Percentiles rank a stretch among this genome's conserved stretches.
Conservation (phyloP, 2,113 vertebrate species). For the Cyprinus carpio region DNA sequence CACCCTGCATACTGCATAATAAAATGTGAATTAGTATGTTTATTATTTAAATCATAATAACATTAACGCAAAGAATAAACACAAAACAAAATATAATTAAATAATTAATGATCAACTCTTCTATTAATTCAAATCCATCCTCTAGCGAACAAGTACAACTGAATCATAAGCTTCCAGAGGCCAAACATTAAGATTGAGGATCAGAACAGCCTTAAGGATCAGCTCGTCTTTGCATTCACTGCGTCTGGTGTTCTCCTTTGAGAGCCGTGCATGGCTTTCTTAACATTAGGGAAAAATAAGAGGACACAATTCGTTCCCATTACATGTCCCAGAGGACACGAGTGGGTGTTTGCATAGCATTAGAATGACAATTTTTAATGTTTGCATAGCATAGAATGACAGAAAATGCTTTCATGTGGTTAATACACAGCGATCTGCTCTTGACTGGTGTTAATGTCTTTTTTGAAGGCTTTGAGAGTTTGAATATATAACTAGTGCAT, state of each 20-base stretch:
- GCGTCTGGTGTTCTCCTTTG: background rate
- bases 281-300: slow-evolving; percentile 38
- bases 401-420: slow-evolving; percentile 47
- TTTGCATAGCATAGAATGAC: slow-evolving; percentile 49
- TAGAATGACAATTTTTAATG: slow-evolving; percentile 51
- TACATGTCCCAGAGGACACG: slow-evolving; percentile 44
- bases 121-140: background rate
- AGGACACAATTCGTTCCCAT: slow-evolving; percentile 50
- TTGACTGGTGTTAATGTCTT: slow-evolving; percentile 52
- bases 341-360: too few species aligned
- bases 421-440: slow-evolving; percentile 49
- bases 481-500: slow-evolving; percentile 29
- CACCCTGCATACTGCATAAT: background rate
- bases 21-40: background rate
- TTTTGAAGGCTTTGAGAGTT: slow-evolving; percentile 43
- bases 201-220: background rate
- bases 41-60: background rate
- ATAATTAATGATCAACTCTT: background rate
- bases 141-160: background rate
- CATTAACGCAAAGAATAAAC: background rate
- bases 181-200: slow-evolving; percentile 36
- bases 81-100: background rate
- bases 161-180: slow-evolving; percentile 21
- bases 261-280: slow-evolving; percentile 40
- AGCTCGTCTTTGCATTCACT: background rate